phyloP scores from a whole-genome alignment of 2,888 invertebrate species.

The Pyralis farinalis region DNA sequence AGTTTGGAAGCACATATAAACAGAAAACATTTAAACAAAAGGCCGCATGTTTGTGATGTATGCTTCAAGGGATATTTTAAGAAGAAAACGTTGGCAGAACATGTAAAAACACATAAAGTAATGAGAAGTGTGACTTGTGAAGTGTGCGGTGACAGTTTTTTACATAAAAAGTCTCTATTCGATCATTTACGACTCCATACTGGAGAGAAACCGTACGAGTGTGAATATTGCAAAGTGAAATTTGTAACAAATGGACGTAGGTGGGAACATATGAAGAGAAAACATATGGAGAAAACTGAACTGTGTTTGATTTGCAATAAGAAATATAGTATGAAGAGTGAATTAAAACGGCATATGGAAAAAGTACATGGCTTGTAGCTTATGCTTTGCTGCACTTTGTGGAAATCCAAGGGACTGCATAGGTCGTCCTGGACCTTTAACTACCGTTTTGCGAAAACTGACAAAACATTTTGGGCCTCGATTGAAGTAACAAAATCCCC shows the following conservation, averaged over 20 bases:
- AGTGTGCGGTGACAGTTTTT: constrained; percentile 47
- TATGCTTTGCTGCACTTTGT: too few species aligned
- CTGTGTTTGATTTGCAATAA: constrained; percentile 48
- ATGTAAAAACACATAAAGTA: constrained; percentile 35
- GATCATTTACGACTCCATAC: constrained; percentile 51
- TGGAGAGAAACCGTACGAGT: constrained; percentile 43
- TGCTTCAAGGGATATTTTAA: constrained; percentile 52
- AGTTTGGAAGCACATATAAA: constrained; percentile 50
- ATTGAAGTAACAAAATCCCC: too few species aligned
- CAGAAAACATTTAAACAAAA: constrained; percentile 39
- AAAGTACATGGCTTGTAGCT: constrained; percentile 34
- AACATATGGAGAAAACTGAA: constrained; percentile 41
- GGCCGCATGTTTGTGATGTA: constrained; percentile 40
- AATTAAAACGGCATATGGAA: constrained; percentile 49
- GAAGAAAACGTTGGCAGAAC: constrained; percentile 47
- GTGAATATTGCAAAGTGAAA: constrained; percentile 39
- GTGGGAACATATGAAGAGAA: constrained; percentile 49
- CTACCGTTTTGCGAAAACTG: too few species aligned
- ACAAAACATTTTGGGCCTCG: too few species aligned
- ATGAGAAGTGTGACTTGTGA: constrained; percentile 43
- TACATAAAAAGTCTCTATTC: constrained; percentile 39
- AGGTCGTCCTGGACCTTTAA: too few species aligned
- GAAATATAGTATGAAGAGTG: constrained; percentile 49
- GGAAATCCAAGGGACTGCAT: too few species aligned
- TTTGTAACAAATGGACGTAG: constrained; percentile 51